phyloP scores from a whole-genome alignment of 2,888 invertebrate species.

The Matsumyia berberina region DNA sequence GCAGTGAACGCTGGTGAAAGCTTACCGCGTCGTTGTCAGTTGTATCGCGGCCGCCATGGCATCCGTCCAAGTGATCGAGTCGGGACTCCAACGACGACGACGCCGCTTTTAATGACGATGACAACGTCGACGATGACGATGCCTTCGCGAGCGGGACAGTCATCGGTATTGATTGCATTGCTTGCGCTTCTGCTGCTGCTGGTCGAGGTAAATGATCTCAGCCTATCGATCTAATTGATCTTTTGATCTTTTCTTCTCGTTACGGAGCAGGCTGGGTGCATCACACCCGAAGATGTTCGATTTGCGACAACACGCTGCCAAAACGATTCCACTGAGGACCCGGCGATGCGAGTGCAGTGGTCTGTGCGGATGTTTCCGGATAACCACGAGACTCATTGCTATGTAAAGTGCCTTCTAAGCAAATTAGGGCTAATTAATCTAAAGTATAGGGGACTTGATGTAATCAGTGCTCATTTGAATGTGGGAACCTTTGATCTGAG shows the following conservation, averaged over 20 bases:
- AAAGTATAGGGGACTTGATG: slow-evolving; percentile 77
- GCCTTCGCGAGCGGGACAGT: slow-evolving; percentile 20
- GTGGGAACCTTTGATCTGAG: slow-evolving; percentile 48
- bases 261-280: slow-evolving; percentile 17
- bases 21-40: slow-evolving; percentile 55
- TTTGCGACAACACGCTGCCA: slow-evolving; percentile 77
- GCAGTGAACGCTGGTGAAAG: slow-evolving; percentile 25
- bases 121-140: slow-evolving; percentile 15
- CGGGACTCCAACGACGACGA: slow-evolving; percentile 15
- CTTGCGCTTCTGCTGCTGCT: slow-evolving; percentile 33
- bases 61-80: slow-evolving; percentile 36
- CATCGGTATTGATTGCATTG: slow-evolving; percentile 38
- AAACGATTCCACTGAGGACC: slow-evolving; percentile 69
- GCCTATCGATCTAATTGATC: slow-evolving; percentile 61
- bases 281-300: slow-evolving; percentile 76
- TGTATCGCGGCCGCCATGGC: slow-evolving; percentile 62
- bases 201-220: slow-evolving; percentile 69
- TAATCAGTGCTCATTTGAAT: slow-evolving; percentile 57
- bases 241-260: slow-evolving; percentile 40
- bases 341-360: slow-evolving; percentile 69
- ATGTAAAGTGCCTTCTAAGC: slow-evolving; percentile 79
- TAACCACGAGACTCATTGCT: slow-evolving; percentile 79
- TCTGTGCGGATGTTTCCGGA: slow-evolving; percentile 77
- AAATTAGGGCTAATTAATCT: slow-evolving; percentile 79
- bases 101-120: slow-evolving; percentile 5